Conservation (phyloP, 92 coral and sea anemone genomes). For the Parazoanthus swiftii region DNA sequence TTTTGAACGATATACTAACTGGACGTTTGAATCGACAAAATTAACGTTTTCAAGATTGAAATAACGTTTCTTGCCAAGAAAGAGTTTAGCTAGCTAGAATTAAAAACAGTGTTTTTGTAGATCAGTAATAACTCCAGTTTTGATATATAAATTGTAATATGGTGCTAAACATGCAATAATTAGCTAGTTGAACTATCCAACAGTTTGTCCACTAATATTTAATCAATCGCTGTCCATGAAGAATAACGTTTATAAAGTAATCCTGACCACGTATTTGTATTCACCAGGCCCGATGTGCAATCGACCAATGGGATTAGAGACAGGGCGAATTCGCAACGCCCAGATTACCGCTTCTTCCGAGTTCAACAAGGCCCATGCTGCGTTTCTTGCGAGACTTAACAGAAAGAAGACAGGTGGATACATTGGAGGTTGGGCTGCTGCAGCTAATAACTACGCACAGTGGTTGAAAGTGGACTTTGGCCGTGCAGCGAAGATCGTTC, state of each 20-base stretch:
- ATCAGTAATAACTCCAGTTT: no score
- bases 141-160: no score
- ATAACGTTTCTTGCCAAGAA: no score
- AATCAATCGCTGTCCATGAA: background rate
- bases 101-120: no score
- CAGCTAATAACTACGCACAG: constrained; percentile 35
- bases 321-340: constrained; percentile 63
- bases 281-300: constrained; percentile 67
- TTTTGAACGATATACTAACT: no score
- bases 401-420: constrained; percentile 56
- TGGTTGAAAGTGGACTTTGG: constrained; percentile 48
- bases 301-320: constrained; percentile 84
- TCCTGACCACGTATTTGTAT: background rate
- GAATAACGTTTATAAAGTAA: no score
- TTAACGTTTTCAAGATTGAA: no score
- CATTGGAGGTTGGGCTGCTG: constrained; percentile 51
- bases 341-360: constrained; percentile 67
- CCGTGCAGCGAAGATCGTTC: constrained; percentile 30
- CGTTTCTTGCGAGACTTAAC: constrained; percentile 59
- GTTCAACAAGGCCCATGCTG: constrained; percentile 60
- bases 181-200: background rate
- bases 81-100: no score
- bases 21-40: no score
- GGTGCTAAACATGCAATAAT: no score
- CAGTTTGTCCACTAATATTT: no score